Conservation (phyloP, 2,797 vertebrate species). For the Cirrhinus molitorella region DNA sequence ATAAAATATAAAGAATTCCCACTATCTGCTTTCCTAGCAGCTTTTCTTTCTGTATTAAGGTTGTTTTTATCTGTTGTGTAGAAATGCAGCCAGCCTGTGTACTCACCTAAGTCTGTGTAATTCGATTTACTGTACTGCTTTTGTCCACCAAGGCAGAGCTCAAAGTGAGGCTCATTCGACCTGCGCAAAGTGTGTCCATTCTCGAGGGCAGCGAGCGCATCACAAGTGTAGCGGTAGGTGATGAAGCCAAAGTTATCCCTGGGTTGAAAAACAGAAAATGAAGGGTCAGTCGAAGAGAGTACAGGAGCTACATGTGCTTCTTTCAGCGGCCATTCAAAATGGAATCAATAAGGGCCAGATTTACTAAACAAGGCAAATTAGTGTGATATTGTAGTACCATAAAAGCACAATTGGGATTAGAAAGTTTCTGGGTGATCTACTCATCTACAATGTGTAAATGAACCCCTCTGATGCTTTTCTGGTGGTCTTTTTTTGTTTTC, state of each 20-base stretch:
- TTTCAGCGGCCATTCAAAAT: constrained; percentile 66
- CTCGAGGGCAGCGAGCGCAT: constrained; percentile 97
- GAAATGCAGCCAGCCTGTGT: constrained; percentile 63
- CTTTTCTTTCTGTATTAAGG: constrained; percentile 47
- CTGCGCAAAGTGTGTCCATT: constrained; percentile 96
- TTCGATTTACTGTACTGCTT: constrained; percentile 96
- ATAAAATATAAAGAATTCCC: background rate
- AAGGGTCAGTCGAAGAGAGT: constrained; percentile 58
- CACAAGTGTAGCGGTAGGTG: constrained; percentile 99
- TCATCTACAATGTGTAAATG: background rate
- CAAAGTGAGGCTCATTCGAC: constrained; percentile 92
- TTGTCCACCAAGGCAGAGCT: constrained; percentile 97
- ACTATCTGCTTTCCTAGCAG: background rate
- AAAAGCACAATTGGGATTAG: background rate
- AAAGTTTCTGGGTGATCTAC: background rate
- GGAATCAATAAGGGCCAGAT: constrained; percentile 67
- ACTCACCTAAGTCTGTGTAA: constrained; percentile 99
- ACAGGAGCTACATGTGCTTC: background rate
- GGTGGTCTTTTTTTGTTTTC: background rate
- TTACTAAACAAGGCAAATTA: background rate
- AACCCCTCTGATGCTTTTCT: background rate
- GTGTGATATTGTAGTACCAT: background rate
- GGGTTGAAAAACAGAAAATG: constrained; percentile 68
- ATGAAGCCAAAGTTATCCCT: constrained; percentile 99
- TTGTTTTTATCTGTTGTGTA: constrained; percentile 34